Percentiles rank a stretch among this genome's conserved stretches.
Conservation (phyloP, 1,140 invertebrate genomes). For the Sitobion miscanthi region DNA sequence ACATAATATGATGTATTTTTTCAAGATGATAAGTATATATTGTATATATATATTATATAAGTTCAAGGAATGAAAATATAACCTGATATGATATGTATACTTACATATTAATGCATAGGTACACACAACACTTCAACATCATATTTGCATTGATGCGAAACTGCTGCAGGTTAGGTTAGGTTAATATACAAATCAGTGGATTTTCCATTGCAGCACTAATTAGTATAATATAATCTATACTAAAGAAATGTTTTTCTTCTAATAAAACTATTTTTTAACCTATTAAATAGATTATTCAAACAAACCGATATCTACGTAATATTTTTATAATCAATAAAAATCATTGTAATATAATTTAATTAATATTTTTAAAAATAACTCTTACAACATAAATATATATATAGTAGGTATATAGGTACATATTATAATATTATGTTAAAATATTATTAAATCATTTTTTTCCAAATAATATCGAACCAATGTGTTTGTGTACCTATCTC, state of each 20-base stretch:
- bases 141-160: background rate
- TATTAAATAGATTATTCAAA: conserved; percentile 11
- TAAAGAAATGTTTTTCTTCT: background rate
- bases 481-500: too few relatives aligned
- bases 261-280: background rate
- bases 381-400: background rate
- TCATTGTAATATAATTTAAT: background rate
- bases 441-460: background rate
- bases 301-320: background rate
- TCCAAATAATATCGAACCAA: background rate
- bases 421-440: background rate
- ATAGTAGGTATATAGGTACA: too few relatives aligned
- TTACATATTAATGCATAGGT: too few relatives aligned
- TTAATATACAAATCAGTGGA: background rate
- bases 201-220: background rate
- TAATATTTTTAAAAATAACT: background rate
- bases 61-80: background rate
- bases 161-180: background rate
- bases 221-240: background rate
- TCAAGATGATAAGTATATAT: background rate
- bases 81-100: background rate
- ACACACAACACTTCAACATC: background rate
- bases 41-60: background rate
- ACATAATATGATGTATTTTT: background rate
- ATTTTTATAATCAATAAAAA: background rate